Conservation (phyloP, 2,888 invertebrate genomes). For the Oscheius sp. region DNA sequence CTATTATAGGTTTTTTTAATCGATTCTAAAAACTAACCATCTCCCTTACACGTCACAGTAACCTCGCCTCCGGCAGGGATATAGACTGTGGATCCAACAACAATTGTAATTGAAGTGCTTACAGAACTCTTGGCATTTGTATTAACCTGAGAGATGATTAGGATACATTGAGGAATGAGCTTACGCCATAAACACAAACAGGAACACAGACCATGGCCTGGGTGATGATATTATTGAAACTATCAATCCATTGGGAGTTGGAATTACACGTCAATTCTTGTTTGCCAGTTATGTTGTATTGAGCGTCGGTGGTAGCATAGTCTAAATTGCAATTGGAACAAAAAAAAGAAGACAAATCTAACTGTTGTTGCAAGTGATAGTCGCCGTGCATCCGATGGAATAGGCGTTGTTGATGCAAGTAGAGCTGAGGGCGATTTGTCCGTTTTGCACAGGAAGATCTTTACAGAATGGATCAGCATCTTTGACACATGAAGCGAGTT, state of each 20-base stretch:
- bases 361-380: background rate
- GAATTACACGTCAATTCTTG: background rate
- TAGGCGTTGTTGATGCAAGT: background rate
- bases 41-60: background rate
- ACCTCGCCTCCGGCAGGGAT: conserved; percentile 3
- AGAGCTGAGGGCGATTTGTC: background rate
- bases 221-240: background rate
- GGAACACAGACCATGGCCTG: background rate
- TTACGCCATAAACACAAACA: background rate
- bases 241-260: background rate
- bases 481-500: background rate
- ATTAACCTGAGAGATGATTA: background rate
- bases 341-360: background rate
- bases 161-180: background rate
- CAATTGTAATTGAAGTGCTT: background rate
- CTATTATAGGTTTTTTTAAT: background rate
- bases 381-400: background rate
- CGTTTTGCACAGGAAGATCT: background rate
- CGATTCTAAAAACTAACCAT: background rate
- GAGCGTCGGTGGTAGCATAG: background rate
- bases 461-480: background rate
- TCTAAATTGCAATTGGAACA: background rate
- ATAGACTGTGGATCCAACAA: background rate
- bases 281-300: conserved; percentile 3
- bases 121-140: background rate